phyloP scores from a whole-genome alignment of 2,797 vertebrate species.

The Melopsittacus undulatus region DNA sequence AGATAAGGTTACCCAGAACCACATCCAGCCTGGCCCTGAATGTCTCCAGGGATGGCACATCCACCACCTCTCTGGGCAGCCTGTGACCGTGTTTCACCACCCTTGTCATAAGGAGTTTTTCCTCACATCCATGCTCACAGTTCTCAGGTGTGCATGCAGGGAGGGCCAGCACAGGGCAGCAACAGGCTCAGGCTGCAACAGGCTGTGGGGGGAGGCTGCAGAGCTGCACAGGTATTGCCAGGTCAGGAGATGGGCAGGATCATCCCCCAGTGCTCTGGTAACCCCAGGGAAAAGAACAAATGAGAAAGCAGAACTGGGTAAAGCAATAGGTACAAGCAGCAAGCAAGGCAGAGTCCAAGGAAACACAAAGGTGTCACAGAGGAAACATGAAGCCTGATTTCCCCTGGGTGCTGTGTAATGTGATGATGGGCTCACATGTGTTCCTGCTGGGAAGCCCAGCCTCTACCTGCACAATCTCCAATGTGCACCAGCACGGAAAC shows the following conservation, averaged over 20 bases:
- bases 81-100: not conserved
- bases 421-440: rapidly evolving
- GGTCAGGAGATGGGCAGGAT: rapidly evolving
- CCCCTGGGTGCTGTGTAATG: rapidly evolving
- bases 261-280: rapidly evolving
- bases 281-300: not conserved
- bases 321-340: not conserved
- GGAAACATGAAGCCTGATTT: not conserved
- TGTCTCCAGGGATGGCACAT: not conserved
- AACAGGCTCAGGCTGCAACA: not conserved
- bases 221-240: rapidly evolving
- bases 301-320: rapidly evolving
- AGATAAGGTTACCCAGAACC: not conserved
- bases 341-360: not conserved
- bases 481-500: rapidly evolving
- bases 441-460: rapidly evolving
- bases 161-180: not conserved
- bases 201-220: rapidly evolving
- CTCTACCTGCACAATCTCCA: rapidly evolving
- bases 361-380: not conserved
- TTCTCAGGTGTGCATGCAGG: rapidly evolving
- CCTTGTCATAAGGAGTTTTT: not conserved
- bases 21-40: not conserved
- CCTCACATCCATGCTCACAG: not conserved
- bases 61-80: not conserved